These are phyloP conservation scores for Microplitis mediator DNA, from an alignment of 1,140 invertebrate genomes.

Conservation along the genomic window DNA sequence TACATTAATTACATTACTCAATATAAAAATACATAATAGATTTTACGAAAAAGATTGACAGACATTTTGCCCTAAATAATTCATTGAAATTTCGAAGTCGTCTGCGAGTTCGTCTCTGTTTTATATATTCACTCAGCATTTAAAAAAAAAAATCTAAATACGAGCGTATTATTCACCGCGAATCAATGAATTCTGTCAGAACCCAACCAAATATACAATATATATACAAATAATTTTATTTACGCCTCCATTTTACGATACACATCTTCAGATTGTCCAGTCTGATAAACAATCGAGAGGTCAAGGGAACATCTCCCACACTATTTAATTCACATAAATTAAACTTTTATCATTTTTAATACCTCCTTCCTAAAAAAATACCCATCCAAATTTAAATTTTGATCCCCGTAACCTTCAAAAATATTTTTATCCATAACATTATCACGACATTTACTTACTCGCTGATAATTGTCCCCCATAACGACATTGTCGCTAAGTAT, in stretches of 20 bases:
- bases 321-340: background rate
- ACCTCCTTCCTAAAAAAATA: no score
- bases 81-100: conserved; percentile 6
- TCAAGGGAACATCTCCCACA: background rate
- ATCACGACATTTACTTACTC: no score
- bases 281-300: background rate
- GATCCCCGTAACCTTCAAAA: no score
- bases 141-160: no score
- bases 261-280: background rate
- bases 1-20: no score
- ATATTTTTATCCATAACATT: no score
- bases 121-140: background rate
- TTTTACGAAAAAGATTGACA: no score
- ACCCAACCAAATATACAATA: background rate
- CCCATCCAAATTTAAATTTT: no score
- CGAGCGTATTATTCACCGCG: background rate
- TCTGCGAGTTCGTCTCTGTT: background rate
- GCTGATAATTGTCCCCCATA: no score
- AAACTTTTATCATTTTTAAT: no score
- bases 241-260: background rate
- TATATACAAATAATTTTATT: background rate
- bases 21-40: no score
- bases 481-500: no score
- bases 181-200: conserved; percentile 18
- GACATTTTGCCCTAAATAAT: conserved; percentile 7